Percentiles rank a stretch among this genome's conserved stretches.
Conservation (phyloP, 2,113 vertebrate genomes). For the Tragelaphus scriptus region DNA sequence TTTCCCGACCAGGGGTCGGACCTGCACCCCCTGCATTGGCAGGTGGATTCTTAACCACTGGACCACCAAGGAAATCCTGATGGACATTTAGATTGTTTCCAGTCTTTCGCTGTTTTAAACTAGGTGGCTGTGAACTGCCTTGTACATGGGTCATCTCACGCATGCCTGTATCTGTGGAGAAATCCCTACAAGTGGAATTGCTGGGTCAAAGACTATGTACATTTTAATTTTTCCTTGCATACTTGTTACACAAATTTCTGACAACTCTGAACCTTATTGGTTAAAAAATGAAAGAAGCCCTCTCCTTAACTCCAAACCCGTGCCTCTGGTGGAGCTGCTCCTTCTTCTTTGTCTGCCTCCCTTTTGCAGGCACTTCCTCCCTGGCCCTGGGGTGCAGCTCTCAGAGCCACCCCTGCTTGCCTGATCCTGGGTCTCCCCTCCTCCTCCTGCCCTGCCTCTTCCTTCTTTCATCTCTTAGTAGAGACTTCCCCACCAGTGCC, state of each 20-base stretch:
- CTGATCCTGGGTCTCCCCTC: background rate
- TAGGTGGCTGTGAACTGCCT: background rate
- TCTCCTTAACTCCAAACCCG: background rate
- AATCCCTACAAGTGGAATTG: conserved; percentile 15
- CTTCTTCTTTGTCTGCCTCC: background rate
- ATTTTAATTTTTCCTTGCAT: background rate
- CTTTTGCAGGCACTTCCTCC: background rate
- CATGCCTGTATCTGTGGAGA: background rate
- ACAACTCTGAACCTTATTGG: background rate
- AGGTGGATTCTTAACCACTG: background rate
- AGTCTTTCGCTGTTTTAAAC: background rate
- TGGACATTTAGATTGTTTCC: background rate
- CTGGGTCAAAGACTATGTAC: background rate
- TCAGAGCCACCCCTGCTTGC: background rate
- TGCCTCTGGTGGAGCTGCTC: background rate
- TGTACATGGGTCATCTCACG: background rate
- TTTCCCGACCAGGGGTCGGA: background rate
- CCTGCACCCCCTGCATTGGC: background rate
- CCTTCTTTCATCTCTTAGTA: background rate
- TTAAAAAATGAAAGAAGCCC: background rate
- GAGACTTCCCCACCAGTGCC: background rate
- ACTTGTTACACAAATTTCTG: background rate
- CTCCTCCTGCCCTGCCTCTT: background rate
- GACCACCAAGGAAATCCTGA: background rate
- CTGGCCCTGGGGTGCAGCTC: background rate